Evolutionary conservation across 2,888 invertebrate genomes (phyloP).

Genomic region (Leptinotarsa haldemani): DNA sequence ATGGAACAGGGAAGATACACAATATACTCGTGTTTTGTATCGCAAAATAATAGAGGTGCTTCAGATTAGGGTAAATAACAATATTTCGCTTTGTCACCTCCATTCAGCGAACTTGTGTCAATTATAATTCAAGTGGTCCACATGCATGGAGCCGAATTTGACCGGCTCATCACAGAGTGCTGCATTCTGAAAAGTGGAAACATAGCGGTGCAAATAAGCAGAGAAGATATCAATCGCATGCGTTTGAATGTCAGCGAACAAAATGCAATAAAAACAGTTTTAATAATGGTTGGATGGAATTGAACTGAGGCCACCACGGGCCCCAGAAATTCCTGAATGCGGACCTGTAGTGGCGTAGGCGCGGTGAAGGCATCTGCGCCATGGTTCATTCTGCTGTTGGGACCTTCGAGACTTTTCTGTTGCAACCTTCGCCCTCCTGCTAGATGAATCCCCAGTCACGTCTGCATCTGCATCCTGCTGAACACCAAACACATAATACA

Average conservation of each 20-base stretch:
- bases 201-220: slow-evolving; percentile 5
- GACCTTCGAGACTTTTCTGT: slow-evolving; percentile 32
- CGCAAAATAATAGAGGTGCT: too few relatives aligned
- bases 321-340: slow-evolving; percentile 48
- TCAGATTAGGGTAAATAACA: too few relatives aligned
- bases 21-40: too few relatives aligned
- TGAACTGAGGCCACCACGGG: neutral
- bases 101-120: too few relatives aligned
- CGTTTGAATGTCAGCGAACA: neutral
- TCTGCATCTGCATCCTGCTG: slow-evolving; percentile 58
- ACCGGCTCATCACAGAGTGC: neutral
- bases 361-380: slow-evolving; percentile 66
- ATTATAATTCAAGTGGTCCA: too few relatives aligned
- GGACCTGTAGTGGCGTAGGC: slow-evolving; percentile 67
- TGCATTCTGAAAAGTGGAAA: slow-evolving; percentile 5
- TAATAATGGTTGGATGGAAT: slow-evolving; percentile 12
- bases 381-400: slow-evolving; percentile 64
- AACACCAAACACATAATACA: slow-evolving; percentile 59
- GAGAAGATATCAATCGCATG: neutral
- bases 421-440: slow-evolving; percentile 22
- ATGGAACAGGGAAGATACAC: too few relatives aligned
- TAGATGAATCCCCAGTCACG: slow-evolving; percentile 44
- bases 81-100: too few relatives aligned
- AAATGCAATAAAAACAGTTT: slow-evolving; percentile 15
- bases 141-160: too few relatives aligned